These are phyloP conservation scores for Synergus japonicus DNA, from an alignment of 2,888 invertebrate species.

Conservation along the genomic window DNA sequence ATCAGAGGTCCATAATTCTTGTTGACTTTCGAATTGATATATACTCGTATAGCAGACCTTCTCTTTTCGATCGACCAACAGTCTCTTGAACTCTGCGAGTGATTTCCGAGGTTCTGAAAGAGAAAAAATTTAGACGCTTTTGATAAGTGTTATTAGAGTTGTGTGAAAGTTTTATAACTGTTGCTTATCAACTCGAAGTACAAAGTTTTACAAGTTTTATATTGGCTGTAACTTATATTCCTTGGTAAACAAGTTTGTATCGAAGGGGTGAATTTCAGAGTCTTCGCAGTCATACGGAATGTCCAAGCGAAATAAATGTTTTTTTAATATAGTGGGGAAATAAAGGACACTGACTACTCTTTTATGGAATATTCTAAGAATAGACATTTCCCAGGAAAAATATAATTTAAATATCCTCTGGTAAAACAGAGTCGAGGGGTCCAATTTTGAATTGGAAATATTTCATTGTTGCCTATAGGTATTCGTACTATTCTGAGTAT, in stretches of 20 bases:
- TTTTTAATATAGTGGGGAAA: background rate
- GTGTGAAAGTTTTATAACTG: background rate
- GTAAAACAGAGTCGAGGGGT: background rate
- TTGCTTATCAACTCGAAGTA: conserved; percentile 28
- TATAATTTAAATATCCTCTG: too few relatives aligned
- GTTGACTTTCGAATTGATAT: background rate
- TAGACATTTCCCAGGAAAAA: too few relatives aligned
- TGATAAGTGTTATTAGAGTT: conserved; percentile 36
- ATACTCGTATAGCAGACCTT: background rate
- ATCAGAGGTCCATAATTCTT: background rate
- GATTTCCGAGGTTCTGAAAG: conserved; percentile 5
- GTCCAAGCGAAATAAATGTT: background rate
- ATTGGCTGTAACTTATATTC: background rate
- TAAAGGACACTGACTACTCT: too few relatives aligned
- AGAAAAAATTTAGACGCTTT: conserved; percentile 23
- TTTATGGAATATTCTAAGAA: too few relatives aligned
- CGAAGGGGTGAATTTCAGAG: too few relatives aligned
- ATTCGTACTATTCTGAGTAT: background rate
- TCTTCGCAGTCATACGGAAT: background rate
- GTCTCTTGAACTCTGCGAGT: conserved; percentile 13
- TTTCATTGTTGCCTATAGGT: background rate
- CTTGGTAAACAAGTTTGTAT: background rate
- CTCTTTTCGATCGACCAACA: background rate
- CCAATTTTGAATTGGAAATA: background rate
- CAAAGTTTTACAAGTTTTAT: background rate